Percentiles rank a stretch among this genome's conserved stretches.
Evolutionary conservation across 2,888 invertebrate genomes (phyloP).

Genomic region (Leptopilina drosophilae): DNA sequence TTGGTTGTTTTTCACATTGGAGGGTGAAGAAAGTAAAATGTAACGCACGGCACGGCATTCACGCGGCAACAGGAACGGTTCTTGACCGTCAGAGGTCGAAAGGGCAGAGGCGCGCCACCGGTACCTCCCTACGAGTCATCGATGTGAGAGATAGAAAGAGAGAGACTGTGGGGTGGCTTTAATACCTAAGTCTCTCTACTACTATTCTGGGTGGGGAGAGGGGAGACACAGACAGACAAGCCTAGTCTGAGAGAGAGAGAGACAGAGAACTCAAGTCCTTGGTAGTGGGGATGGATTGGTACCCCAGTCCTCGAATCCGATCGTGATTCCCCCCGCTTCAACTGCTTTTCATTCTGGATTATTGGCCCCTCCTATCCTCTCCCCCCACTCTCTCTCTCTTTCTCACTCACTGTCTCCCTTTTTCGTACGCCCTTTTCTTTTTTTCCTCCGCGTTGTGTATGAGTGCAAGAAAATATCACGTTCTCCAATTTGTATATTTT

Average conservation of each 20-base stretch:
- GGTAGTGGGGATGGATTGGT: conserved; percentile 19
- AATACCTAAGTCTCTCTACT: too few relatives aligned
- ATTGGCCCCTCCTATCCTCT: too few relatives aligned
- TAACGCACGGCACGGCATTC: conserved; percentile 32
- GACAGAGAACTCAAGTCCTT: conserved; percentile 2
- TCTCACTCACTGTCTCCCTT: too few relatives aligned
- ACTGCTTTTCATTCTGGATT: too few relatives aligned
- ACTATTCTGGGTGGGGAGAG: too few relatives aligned
- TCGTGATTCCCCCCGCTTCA: too few relatives aligned
- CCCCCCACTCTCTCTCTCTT: too few relatives aligned
- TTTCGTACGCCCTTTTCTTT: too few relatives aligned
- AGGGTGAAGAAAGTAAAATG: neutral
- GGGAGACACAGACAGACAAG: too few relatives aligned
- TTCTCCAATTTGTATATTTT: neutral
- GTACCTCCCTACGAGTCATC: conserved; percentile 67
- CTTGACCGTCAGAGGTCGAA: conserved; percentile 61
- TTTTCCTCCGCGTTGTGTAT: too few relatives aligned
- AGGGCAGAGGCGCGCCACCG: conserved; percentile 65
- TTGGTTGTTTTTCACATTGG: too few relatives aligned
- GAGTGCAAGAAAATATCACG: neutral
- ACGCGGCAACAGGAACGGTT: conserved; percentile 41
- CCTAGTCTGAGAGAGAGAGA: conserved; percentile 33
- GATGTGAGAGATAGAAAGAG: conserved; percentile 45
- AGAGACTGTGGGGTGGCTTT: neutral
- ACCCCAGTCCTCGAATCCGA: conserved; percentile 38